Percentiles rank a stretch among this genome's conserved stretches.
Evolutionary conservation across 1,140 invertebrate species (phyloP).

Genomic region (Carposina sasakii): DNA sequence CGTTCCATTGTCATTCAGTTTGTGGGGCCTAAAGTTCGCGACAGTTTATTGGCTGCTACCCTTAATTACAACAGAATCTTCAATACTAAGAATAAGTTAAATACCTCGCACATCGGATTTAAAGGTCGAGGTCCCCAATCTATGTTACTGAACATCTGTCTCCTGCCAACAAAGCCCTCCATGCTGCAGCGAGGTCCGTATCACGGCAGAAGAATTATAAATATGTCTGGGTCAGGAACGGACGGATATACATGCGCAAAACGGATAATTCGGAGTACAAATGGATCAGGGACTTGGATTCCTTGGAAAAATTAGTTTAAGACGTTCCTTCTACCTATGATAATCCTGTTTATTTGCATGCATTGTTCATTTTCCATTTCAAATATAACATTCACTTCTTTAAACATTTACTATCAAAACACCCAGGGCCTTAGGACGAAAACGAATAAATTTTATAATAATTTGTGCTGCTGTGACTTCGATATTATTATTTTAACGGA

Average conservation of each 20-base stretch:
- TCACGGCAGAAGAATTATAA: slow-evolving; percentile 23
- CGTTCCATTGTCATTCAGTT: slow-evolving; percentile 1
- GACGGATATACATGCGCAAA: slow-evolving; percentile 23
- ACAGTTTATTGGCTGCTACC: slow-evolving; percentile 24
- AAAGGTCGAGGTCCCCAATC: slow-evolving; percentile 12
- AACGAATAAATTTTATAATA: slow-evolving; percentile 1
- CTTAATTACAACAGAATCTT: slow-evolving; percentile 25
- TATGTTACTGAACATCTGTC: slow-evolving; percentile 30
- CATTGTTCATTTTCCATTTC: not conserved
- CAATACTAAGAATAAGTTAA: slow-evolving; percentile 17
- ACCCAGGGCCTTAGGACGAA: slow-evolving; percentile 2
- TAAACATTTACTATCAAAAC: slow-evolving; percentile 28
- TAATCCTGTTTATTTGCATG: not conserved
- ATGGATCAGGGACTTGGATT: slow-evolving; percentile 12
- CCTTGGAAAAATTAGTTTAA: slow-evolving; percentile 7
- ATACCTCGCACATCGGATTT: slow-evolving; percentile 20
- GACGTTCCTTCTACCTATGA: not conserved
- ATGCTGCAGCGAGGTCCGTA: slow-evolving; percentile 19
- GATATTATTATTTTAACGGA: slow-evolving; percentile 6
- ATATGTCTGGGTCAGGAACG: slow-evolving; percentile 31
- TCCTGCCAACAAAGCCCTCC: slow-evolving; percentile 17
- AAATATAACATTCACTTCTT: slow-evolving; percentile 13
- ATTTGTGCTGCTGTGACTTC: not conserved
- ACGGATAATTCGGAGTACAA: slow-evolving; percentile 22
- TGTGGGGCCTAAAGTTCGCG: slow-evolving; percentile 9